phyloP scores from a whole-genome alignment of 1,140 invertebrate species.

The Tetraneura akinire region DNA sequence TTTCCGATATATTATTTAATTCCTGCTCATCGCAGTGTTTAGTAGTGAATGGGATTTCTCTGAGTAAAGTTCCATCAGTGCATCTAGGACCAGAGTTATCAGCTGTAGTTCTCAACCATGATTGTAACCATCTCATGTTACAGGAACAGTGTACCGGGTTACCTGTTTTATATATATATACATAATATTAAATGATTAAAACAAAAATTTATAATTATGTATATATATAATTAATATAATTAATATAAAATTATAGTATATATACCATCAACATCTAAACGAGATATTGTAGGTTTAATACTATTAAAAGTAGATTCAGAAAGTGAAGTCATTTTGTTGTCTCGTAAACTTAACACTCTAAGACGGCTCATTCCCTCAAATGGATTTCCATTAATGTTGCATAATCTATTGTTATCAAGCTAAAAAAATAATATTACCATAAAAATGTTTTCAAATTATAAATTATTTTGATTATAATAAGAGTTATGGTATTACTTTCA shows the following conservation, averaged over 20 bases:
- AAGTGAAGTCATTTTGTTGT: constrained; percentile 76
- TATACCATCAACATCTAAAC: constrained; percentile 80
- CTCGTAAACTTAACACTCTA: constrained; percentile 74
- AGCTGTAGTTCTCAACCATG: constrained; percentile 72
- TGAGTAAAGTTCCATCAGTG: constrained; percentile 72
- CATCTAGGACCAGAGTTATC: constrained; percentile 69
- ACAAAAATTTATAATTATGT: too few species aligned
- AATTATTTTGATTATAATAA: not conserved
- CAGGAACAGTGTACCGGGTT: constrained; percentile 82
- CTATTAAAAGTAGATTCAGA: constrained; percentile 75
- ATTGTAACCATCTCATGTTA: constrained; percentile 75
- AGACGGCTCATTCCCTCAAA: constrained; percentile 81
- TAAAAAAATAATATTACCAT: constrained; percentile 52
- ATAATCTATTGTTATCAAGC: constrained; percentile 61
- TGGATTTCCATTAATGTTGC: constrained; percentile 64
- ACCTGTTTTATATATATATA: constrained; percentile 66
- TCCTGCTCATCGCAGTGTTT: constrained; percentile 68
- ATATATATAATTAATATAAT: not conserved
- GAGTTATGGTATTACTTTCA: constrained; percentile 64
- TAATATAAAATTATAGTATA: too few species aligned
- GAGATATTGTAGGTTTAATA: constrained; percentile 75
- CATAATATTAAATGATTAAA: not conserved
- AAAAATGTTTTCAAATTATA: not conserved
- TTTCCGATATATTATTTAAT: constrained; percentile 54
- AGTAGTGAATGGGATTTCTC: constrained; percentile 69